Evolutionary conservation across 2,113 vertebrate species (phyloP), one percentile per base, ranked within the genome.

Genomic region (Synchiropus splendidus): DNA sequence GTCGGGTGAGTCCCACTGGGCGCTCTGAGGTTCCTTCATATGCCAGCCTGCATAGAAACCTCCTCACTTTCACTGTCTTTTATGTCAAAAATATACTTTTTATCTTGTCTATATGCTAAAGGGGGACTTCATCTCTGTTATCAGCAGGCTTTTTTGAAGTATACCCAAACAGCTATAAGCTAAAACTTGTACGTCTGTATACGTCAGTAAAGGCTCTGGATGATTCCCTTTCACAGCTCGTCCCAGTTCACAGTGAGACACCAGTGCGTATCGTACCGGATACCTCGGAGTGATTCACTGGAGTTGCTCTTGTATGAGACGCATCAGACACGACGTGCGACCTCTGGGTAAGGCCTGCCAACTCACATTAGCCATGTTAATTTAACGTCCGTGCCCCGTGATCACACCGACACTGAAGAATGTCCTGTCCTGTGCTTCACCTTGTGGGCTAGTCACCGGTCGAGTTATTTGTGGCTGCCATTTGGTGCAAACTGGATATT

Each of bases 311-410:
- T n/a, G n/a, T n/a, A n/a, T n/a, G n/a, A 51, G 54, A 56, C 54
- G 39, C 36, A 50, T 53, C 2, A 15, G 31, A 43, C 37, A 42
- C 49, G 70, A 49, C 60, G 41, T 57, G 36, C 33, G 48, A 45
- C 59, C 67, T 61, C 67, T 53, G 13, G 43, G 54, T 62, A 67
- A 55, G 17, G 16, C 38, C 63, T 73, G 63, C 54, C 49, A 64
- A 17, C 40, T 72, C 51, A 43, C 45, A 79, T 77, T 74, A 75
- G 55, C 21, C 21, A 16, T 53, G 43, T 54, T 42, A 44, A 71
- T 64, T 65, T 54, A 67, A 66, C 55, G 51, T 42, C 31, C 51
- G 54, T 11, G 21, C 54, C 10, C 12, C 5, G 35, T 39, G 51
- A 58, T 58, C 56, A 54, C 47, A 43, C 53, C n/a, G n/a, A 52